These are phyloP conservation scores for Drosophila nr. perissopoda DNA, from an alignment of 2,888 invertebrate genomes.

Conservation along the genomic window DNA sequence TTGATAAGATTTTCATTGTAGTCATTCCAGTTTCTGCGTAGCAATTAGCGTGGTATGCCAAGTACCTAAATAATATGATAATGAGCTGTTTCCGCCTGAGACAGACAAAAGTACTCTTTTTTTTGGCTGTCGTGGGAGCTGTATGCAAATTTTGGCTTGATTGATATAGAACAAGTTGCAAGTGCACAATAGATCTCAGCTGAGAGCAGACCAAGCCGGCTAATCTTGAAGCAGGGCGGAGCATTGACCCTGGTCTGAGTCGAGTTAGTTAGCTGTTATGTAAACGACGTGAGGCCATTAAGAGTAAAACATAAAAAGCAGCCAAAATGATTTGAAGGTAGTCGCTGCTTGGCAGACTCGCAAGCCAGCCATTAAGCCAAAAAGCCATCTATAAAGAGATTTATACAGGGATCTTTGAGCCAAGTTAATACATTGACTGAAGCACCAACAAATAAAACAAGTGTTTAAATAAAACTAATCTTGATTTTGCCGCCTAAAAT, in stretches of 20 bases:
- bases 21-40: slow-evolving; percentile 23
- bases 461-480: slow-evolving; percentile 63
- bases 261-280: slow-evolving; percentile 50
- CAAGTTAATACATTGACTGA: slow-evolving; percentile 44
- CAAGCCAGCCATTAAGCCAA: not conserved
- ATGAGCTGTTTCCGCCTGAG: slow-evolving; percentile 59
- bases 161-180: slow-evolving; percentile 37
- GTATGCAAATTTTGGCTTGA: slow-evolving; percentile 59
- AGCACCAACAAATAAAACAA: slow-evolving; percentile 60
- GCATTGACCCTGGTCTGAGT: slow-evolving; percentile 58
- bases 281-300: slow-evolving; percentile 59
- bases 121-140: slow-evolving; percentile 49
- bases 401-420: slow-evolving; percentile 55
- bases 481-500: slow-evolving; percentile 50
- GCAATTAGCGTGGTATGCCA: slow-evolving; percentile 51
- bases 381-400: slow-evolving; percentile 14
- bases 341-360: slow-evolving; percentile 1
- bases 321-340: not conserved
- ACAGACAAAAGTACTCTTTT: not conserved
- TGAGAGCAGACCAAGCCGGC: not conserved
- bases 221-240: slow-evolving; percentile 24
- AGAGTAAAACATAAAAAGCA: slow-evolving; percentile 37
- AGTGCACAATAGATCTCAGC: slow-evolving; percentile 22
- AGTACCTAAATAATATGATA: slow-evolving; percentile 59
- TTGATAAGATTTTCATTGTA: slow-evolving; percentile 40